A percentile compares a stretch with the other conserved stretches of the same genome.
phyloP scores from a whole-genome alignment of 2,113 vertebrate genomes.

The Grallaria varia region DNA sequence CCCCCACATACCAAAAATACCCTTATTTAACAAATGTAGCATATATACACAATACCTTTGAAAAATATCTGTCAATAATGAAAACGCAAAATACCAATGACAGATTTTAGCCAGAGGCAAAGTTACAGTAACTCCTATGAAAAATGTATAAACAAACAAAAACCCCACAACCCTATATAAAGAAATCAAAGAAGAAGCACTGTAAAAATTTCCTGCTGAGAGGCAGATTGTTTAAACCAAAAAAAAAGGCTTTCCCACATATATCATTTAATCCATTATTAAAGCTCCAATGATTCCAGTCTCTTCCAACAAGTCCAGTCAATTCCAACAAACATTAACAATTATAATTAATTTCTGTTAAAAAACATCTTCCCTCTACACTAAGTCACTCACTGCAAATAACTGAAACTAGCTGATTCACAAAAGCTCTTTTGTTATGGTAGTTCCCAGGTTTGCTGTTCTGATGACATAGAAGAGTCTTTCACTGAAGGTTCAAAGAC shows the following conservation, averaged over 20 bases:
- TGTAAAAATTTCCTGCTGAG: background rate
- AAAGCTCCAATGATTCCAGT: background rate
- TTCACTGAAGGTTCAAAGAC: background rate
- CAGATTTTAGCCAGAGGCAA: background rate
- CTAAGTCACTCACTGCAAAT: background rate
- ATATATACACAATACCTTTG: background rate
- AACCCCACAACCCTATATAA: background rate
- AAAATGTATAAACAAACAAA: background rate
- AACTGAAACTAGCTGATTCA: background rate
- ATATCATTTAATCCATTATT: background rate
- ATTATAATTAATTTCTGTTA: background rate
- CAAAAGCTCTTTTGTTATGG: background rate
- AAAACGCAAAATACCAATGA: background rate
- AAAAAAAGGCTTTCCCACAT: background rate
- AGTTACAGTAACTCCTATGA: background rate
- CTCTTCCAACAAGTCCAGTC: background rate
- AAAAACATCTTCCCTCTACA: background rate
- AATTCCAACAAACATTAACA: background rate
- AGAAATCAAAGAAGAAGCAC: background rate
- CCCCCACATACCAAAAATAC: background rate
- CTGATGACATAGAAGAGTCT: background rate
- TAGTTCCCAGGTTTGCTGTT: background rate
- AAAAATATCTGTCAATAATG: background rate
- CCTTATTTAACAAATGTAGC: background rate
- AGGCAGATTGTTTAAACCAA: background rate